Percentiles rank a stretch among this genome's conserved stretches.
Conservation (phyloP, 2,797 vertebrate species). For the Glyptemys insculpta region DNA sequence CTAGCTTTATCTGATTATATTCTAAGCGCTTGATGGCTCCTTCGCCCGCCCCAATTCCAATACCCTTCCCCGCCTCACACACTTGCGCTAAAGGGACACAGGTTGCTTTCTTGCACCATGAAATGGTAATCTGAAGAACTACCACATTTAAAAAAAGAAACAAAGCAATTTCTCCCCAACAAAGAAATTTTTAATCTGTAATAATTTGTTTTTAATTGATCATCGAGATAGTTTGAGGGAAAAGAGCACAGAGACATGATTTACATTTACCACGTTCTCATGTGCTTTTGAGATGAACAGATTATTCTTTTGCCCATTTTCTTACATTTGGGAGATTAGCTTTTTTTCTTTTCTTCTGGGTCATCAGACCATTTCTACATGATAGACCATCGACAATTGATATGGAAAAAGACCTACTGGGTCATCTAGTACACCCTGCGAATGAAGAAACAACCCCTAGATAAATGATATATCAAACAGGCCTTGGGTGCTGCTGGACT, state of each 20-base stretch:
- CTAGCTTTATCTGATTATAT: constrained; percentile 94
- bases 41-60: constrained; percentile 1
- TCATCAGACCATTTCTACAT: neutral
- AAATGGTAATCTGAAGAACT: constrained; percentile 87
- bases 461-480: neutral
- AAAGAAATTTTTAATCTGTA: constrained; percentile 80
- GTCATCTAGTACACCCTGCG: neutral
- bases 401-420: neutral
- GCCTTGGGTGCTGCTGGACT: neutral
- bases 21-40: constrained; percentile 82
- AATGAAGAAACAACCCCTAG: neutral
- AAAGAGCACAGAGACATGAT: neutral
- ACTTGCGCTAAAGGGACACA: constrained; percentile 80
- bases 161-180: constrained; percentile 71
- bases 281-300: neutral
- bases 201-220: neutral
- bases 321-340: neutral
- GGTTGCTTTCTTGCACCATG: constrained; percentile 88
- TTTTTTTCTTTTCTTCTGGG: neutral
- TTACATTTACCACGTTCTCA: neutral
- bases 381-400: accelerated
- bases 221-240: neutral
- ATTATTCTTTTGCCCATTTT: accelerated
- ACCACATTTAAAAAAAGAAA: constrained; percentile 68
- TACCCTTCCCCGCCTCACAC: constrained; percentile 44